Evolutionary conservation across 2,888 invertebrate species (phyloP).

Genomic region (Meandrusa payeni): DNA sequence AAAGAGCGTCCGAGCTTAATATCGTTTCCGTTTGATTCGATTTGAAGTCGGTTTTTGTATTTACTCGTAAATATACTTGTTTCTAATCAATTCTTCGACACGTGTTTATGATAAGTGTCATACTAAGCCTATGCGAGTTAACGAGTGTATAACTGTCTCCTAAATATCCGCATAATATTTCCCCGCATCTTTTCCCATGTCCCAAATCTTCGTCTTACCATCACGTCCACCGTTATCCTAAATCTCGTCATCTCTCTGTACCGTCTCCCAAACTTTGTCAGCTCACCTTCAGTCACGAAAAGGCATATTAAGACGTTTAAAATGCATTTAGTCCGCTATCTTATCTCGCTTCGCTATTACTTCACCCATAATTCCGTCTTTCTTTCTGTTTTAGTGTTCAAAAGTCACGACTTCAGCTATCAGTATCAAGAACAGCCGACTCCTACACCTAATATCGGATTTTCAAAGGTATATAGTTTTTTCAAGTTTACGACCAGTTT

Average conservation of each 20-base stretch:
- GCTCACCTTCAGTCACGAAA: conserved; percentile 76
- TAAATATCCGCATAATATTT: conserved; percentile 50
- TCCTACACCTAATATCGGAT: conserved; percentile 93
- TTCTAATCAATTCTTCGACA: no score
- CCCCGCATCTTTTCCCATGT: conserved; percentile 60
- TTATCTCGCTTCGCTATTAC: conserved; percentile 72
- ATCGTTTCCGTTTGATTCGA: no score
- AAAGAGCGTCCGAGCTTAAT: no score
- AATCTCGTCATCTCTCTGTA: conserved; percentile 55
- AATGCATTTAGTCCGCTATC: conserved; percentile 77
- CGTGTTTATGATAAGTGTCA: no score
- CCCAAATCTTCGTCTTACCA: conserved; percentile 58
- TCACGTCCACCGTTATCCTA: conserved; percentile 69
- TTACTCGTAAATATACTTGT: no score
- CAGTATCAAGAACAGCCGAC: conserved; percentile 84
- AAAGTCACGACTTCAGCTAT: conserved; percentile 86
- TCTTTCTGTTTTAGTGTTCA: conserved; percentile 91
- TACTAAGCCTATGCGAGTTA: no score
- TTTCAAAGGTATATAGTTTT: conserved; percentile 89
- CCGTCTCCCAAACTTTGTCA: conserved; percentile 71
- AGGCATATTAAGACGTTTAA: conserved; percentile 78
- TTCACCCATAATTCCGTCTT: conserved; percentile 76
- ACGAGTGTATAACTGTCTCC: no score
- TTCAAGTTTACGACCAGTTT: conserved; percentile 52
- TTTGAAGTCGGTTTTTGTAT: no score